Evolutionary conservation across 2,888 invertebrate genomes (phyloP), one percentile per base, ranked within the genome.

Genomic region (Drosophila robusta): DNA sequence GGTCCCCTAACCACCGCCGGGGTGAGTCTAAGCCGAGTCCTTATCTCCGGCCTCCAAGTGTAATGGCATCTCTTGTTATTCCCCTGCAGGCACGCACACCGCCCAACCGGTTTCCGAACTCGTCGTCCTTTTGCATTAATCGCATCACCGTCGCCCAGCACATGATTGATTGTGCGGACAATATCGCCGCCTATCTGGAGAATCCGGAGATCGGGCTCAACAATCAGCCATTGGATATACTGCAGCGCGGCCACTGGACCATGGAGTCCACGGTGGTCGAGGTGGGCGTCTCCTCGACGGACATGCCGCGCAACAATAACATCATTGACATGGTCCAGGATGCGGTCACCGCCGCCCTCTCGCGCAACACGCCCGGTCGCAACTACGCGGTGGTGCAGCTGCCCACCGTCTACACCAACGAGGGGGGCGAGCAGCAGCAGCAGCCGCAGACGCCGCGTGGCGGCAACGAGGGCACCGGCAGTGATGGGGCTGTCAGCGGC

Each of bases 181-280:
- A 92, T 68, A 92, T 92, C 63, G 92, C 91, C 6, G 90, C 91
- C 3, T 92, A 91, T 83, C 76, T 92, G 52, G 92, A 92, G 70
- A 91, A 92, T 84, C 92, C 92, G 2, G 89, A 91, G 38, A 70
- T 91, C 78, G 92, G 92, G n/a, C 79, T 92, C 2, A 92, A 92
- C 64, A 92, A 92, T 72, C 87, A 91, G 29, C 89, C 92, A 0
- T 78, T 92, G 77, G 92, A 92, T 68, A 92, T 92, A 44, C 78
- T 92, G 70, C 90, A 92, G 36, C 92, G 92, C n/a, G 92, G 92
- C 0, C 91, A 92, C 49, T 92, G 92, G 90, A 92, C 92, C 18
- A 92, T 92, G 92, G 92, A 92, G 60, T 92, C 92, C 3, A 92
- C 92, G 1, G 92, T 92, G 0, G 91, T 92, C 2, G 92, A 92